These are phyloP conservation scores for Lasaia peninsularis DNA, from an alignment of 1,140 invertebrate species.

Conservation along the genomic window DNA sequence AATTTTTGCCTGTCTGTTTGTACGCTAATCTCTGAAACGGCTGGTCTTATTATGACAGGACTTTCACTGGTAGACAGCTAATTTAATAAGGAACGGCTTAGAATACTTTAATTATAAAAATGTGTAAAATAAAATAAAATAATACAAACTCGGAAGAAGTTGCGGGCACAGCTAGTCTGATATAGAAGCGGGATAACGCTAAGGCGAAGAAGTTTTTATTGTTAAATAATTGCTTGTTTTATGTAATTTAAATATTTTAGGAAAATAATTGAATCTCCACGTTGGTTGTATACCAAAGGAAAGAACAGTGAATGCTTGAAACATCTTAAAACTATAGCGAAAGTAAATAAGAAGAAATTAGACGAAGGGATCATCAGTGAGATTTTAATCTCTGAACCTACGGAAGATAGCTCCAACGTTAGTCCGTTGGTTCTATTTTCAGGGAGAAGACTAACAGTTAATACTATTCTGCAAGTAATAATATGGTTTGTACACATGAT, in stretches of 20 bases:
- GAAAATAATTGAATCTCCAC: constrained; percentile 80
- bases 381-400: constrained; percentile 36
- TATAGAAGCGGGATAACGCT: too few species aligned
- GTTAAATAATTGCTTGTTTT: too few species aligned
- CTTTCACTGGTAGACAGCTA: too few species aligned
- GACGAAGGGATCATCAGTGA: constrained; percentile 48
- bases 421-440: constrained; percentile 77
- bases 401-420: constrained; percentile 63
- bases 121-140: too few species aligned
- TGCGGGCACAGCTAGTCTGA: too few species aligned
- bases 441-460: constrained; percentile 76
- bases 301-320: constrained; percentile 78
- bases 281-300: constrained; percentile 82
- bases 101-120: too few species aligned
- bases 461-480: constrained; percentile 61
- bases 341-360: constrained; percentile 79
- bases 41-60: too few species aligned
- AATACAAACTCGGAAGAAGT: too few species aligned
- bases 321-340: constrained; percentile 80
- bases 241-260: constrained; percentile 13
- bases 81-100: too few species aligned
- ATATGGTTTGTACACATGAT: constrained; percentile 61
- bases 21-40: too few species aligned
- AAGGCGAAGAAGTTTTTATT: too few species aligned
- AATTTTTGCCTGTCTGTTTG: too few species aligned